phyloP scores from a whole-genome alignment of 2,888 invertebrate species.

The Arrhopalites spinosus region DNA sequence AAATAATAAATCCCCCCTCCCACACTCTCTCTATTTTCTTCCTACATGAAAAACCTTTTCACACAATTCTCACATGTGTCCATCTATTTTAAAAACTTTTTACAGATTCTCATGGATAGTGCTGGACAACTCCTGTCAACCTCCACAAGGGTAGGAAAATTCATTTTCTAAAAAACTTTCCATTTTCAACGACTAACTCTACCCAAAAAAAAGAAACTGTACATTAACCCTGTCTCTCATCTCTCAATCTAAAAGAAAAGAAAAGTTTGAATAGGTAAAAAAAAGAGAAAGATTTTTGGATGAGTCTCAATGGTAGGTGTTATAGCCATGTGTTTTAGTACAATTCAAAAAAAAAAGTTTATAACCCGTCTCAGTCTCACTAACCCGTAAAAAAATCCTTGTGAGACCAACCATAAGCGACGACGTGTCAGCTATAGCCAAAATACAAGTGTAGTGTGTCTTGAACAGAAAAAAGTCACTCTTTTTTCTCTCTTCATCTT shows the following conservation, averaged over 20 bases:
- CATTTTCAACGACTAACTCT: background rate
- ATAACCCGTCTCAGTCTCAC: constrained; percentile 13
- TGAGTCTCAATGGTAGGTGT: constrained; percentile 22
- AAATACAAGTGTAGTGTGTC: background rate
- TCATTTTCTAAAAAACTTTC: no score
- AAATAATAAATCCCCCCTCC: background rate
- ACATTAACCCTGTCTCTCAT: background rate
- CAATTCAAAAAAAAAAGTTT: constrained; percentile 29
- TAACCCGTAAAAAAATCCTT: constrained; percentile 31
- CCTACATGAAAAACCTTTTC: constrained; percentile 14
- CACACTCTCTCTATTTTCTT: background rate
- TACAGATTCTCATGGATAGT: constrained; percentile 32
- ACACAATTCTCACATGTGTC: background rate
- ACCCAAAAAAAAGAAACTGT: background rate
- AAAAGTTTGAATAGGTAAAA: background rate
- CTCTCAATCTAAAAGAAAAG: background rate
- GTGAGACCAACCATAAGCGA: constrained; percentile 22
- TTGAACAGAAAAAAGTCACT: no score
- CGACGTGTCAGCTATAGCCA: constrained; percentile 19
- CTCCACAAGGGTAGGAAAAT: constrained; percentile 22
- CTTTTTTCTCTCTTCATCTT: no score
- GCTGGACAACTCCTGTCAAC: constrained; percentile 25
- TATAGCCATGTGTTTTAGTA: constrained; percentile 31
- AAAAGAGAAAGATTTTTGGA: background rate
- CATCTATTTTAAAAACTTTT: constrained; percentile 19